A percentile compares a stretch with the other conserved stretches of the same genome.
phyloP scores from a whole-genome alignment of 2,888 invertebrate species.

The Linnaemya tessellans region DNA sequence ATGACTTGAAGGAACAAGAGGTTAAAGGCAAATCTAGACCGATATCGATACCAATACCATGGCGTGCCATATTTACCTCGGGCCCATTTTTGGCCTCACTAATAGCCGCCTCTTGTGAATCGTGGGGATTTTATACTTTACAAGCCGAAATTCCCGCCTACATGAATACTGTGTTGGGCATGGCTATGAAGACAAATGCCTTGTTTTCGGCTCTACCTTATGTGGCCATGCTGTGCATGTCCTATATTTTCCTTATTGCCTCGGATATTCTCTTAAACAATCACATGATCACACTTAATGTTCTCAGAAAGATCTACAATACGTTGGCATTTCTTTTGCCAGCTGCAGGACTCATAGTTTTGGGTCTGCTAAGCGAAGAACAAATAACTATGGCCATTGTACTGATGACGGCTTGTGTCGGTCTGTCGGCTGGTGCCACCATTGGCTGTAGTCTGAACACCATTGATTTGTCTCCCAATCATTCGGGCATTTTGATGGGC shows the following conservation, averaged over 20 bases:
- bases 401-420: conserved; percentile 85
- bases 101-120: conserved; percentile 86
- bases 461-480: conserved; percentile 88
- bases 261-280: conserved; percentile 83
- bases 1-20: conserved; percentile 61
- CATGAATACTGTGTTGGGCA: conserved; percentile 86
- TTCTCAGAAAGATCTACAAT: conserved; percentile 78
- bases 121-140: conserved; percentile 89
- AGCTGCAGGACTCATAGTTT: conserved; percentile 84
- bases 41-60: conserved; percentile 85
- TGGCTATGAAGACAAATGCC: conserved; percentile 86
- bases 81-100: conserved; percentile 86
- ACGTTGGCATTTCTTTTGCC: conserved; percentile 84
- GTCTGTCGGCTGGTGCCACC: conserved; percentile 85
- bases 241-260: conserved; percentile 83
- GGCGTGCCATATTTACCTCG: conserved; percentile 86
- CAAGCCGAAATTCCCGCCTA: conserved; percentile 89
- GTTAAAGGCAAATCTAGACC: conserved; percentile 48
- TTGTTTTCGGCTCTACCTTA: conserved; percentile 85
- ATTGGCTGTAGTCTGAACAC: conserved; percentile 87
- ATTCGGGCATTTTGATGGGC: conserved; percentile 88
- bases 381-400: conserved; percentile 82
- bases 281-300: conserved; percentile 80
- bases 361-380: conserved; percentile 83
- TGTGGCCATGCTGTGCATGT: conserved; percentile 84